phyloP scores from a whole-genome alignment of 2,113 vertebrate genomes.

The Saimiri boliviensis region DNA sequence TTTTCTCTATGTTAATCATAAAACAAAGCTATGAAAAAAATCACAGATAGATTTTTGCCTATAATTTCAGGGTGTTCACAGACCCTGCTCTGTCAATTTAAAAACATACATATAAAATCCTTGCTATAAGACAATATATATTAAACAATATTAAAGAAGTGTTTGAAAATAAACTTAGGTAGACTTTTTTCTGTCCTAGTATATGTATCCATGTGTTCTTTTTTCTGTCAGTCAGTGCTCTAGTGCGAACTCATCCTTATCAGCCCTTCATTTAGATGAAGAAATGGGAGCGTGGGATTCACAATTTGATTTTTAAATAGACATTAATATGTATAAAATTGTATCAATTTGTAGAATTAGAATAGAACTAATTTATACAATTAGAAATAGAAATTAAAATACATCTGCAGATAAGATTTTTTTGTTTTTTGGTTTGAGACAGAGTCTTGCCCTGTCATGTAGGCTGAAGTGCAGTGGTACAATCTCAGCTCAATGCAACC shows the following conservation, averaged over 20 bases:
- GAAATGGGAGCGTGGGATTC: not conserved
- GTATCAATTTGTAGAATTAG: not conserved
- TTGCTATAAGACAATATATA: not conserved
- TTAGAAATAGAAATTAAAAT: not conserved
- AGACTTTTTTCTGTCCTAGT: not conserved
- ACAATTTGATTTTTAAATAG: slow-evolving; percentile 7
- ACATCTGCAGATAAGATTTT: not conserved
- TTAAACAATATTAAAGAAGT: not conserved
- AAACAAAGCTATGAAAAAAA: slow-evolving; percentile 29
- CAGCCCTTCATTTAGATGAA: not conserved
- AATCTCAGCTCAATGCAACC: not conserved
- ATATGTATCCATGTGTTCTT: not conserved
- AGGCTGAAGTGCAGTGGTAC: not conserved
- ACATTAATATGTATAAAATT: not conserved
- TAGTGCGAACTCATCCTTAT: not conserved
- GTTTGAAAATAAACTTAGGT: slow-evolving; percentile 12
- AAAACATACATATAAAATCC: not conserved
- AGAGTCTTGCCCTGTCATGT: not conserved
- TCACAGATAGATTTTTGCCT: not conserved
- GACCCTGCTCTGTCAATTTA: not conserved
- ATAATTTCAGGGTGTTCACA: not conserved
- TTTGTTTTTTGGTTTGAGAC: not conserved
- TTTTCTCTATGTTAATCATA: slow-evolving; percentile 18
- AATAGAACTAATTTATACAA: not conserved
- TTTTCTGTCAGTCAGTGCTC: not conserved